Conservation (phyloP, 2,797 vertebrate species). For the Galagoides demidoff region DNA sequence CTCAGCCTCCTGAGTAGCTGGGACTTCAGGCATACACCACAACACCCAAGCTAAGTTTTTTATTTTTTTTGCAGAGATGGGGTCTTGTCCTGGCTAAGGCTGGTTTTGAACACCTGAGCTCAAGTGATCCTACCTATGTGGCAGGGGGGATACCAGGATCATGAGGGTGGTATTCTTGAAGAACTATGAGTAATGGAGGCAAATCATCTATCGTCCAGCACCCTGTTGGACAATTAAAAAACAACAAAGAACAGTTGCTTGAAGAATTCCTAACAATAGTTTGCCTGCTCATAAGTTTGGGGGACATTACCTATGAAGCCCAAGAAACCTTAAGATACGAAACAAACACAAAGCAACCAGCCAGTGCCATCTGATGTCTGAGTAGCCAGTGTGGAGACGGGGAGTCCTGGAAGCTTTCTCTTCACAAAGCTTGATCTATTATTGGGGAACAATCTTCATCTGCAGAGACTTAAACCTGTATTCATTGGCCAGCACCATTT, state of each 20-base stretch:
- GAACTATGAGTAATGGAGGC: no score
- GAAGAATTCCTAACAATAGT: background rate
- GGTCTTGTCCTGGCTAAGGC: no score
- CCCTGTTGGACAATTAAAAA: background rate
- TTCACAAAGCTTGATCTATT: background rate
- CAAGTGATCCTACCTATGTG: no score
- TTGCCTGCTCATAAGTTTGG: background rate
- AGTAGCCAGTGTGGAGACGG: background rate
- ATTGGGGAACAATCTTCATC: background rate
- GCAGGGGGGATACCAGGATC: no score
- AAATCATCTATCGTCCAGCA: background rate
- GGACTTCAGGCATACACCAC: no score
- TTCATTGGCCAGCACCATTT: background rate
- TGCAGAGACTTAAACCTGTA: background rate
- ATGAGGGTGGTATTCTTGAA: background rate
- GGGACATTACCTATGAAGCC: background rate
- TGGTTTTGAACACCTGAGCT: no score
- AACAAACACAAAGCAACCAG: background rate
- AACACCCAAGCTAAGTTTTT: no score
- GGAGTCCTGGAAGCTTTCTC: no score
- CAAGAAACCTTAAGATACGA: background rate
- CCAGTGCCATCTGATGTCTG: background rate
- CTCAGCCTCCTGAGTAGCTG: no score
- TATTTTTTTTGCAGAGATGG: no score
- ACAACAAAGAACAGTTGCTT: background rate